A percentile compares a stretch with the other conserved stretches of the same genome.
Evolutionary conservation across 2,797 vertebrate genomes (phyloP).

Genomic region (Fratercula arctica): DNA sequence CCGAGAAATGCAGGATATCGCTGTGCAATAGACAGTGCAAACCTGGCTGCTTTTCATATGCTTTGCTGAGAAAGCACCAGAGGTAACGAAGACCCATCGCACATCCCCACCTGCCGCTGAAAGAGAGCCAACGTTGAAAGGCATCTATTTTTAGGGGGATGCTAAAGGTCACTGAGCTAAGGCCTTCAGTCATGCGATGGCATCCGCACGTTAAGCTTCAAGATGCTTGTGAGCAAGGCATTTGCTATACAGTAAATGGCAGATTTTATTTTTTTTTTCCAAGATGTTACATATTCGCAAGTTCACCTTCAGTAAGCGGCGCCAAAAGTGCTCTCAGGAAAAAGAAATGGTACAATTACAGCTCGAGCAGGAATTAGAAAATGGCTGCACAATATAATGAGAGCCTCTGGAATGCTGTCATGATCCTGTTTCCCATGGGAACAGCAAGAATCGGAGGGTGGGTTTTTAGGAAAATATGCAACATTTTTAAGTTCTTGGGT

Average conservation of each 20-base stretch:
- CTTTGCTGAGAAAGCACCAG: slow-evolving; percentile 11
- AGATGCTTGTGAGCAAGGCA: slow-evolving; percentile 6
- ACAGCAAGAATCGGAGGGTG: background rate
- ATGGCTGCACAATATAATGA: background rate
- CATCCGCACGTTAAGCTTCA: background rate
- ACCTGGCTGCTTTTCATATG: background rate
- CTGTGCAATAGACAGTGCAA: background rate
- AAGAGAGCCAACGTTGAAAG: background rate
- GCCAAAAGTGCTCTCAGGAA: slow-evolving; percentile 25
- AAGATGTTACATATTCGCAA: background rate
- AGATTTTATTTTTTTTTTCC: background rate
- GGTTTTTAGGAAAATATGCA: background rate
- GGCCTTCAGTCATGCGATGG: background rate
- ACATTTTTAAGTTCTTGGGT: background rate
- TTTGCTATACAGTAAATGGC: background rate
- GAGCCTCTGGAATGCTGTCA: background rate
- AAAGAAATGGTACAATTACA: slow-evolving; percentile 2
- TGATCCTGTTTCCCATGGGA: background rate
- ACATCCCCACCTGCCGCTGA: slow-evolving; percentile 24
- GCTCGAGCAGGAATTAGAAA: background rate
- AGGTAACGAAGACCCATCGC: slow-evolving; percentile 34
- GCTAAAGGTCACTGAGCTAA: slow-evolving; percentile 52
- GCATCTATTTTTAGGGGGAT: slow-evolving; percentile 63
- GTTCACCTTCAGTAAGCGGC: slow-evolving; percentile 35
- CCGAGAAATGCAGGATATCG: background rate